A percentile compares a stretch with the other conserved stretches of the same genome.
These are phyloP conservation scores for Apaloderma vittatum DNA, from an alignment of 2,113 vertebrate species.

Conservation along the genomic window DNA sequence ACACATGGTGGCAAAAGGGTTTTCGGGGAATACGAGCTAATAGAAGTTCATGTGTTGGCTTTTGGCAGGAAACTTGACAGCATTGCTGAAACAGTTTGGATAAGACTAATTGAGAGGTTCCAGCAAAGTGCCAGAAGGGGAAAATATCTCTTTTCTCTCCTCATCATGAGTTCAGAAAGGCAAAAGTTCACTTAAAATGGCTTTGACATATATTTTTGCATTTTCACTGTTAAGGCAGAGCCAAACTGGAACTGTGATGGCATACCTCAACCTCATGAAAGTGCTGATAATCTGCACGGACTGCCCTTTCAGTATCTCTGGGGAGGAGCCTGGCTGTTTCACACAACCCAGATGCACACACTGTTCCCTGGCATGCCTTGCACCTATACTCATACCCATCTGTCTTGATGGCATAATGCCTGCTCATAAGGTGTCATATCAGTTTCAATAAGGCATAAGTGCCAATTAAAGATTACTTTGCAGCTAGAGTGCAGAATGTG, in stretches of 20 bases:
- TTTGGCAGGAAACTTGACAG: conserved; percentile 40
- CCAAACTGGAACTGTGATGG: neutral
- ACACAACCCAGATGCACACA: neutral
- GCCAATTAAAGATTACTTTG: conserved; percentile 53
- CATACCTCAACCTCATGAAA: neutral
- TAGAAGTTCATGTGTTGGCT: conserved; percentile 7
- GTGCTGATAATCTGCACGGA: neutral
- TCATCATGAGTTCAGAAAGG: neutral
- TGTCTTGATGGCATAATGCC: conserved; percentile 74
- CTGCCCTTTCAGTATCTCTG: conserved; percentile 50
- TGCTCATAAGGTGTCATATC: conserved; percentile 46
- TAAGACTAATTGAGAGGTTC: conserved; percentile 21
- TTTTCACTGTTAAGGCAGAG: neutral
- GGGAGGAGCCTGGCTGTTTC: conserved; percentile 39
- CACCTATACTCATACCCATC: conserved; percentile 68
- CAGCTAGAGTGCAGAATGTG: neutral
- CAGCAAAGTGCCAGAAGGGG: conserved; percentile 5
- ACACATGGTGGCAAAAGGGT: neutral
- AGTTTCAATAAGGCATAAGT: conserved; percentile 31
- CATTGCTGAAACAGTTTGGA: conserved; percentile 42
- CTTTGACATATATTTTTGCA: neutral
- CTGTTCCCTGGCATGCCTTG: conserved; percentile 56
- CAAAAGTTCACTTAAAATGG: neutral
- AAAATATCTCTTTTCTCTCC: conserved; percentile 6
- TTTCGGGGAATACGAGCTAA: neutral